Evolutionary conservation across 2,888 invertebrate genomes (phyloP), one percentile per base, ranked within the genome.

Genomic region (Coleophora flavipennella): DNA sequence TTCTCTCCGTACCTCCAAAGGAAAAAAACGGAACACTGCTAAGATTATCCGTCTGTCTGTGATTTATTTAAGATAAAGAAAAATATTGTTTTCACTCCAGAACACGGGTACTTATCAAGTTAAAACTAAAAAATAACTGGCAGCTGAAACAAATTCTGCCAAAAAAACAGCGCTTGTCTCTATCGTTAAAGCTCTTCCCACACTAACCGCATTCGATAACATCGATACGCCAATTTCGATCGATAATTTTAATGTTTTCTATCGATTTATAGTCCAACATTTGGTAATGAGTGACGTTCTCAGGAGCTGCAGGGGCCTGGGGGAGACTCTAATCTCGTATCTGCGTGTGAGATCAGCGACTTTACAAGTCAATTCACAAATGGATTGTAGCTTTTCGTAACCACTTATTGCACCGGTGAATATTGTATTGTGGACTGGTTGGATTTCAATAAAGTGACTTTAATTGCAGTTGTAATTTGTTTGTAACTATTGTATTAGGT

Each of bases 281-380:
- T 20, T 29, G 11, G 59, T 77, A 79, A 78, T 68, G 70, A 79
- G 69, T 70, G 67, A 63, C 62, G 75, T 80, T 80, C 76, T 75
- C 80, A 76, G 67, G 67, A 69, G 62, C 48, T 71, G 61, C 62
- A 75, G 62, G 80, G 77, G 62, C 55, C 64, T 69, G 74, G 76
- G 53, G 70, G 59, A 43, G 51, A 20, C 20, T 20, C 20, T n/a
- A n/a, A 6, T 20, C 20, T 20, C 49, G 37, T 80, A 83, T 83
- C 83, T 68, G 53, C 71, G 70, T 83, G 83, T 73, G 83, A 83
- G 77, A 83, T 83, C 81, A 65, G 50, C 44, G 53, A 60, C 61
- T 67, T 70, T 64, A 64, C 59, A 59, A 67, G 60, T 62, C 64
- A 62, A 66, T 67, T 49, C 57, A 56, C 56, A 50, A 55, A 50